phyloP scores from a whole-genome alignment of 1,140 invertebrate genomes.

The Antheraea pernyi region DNA sequence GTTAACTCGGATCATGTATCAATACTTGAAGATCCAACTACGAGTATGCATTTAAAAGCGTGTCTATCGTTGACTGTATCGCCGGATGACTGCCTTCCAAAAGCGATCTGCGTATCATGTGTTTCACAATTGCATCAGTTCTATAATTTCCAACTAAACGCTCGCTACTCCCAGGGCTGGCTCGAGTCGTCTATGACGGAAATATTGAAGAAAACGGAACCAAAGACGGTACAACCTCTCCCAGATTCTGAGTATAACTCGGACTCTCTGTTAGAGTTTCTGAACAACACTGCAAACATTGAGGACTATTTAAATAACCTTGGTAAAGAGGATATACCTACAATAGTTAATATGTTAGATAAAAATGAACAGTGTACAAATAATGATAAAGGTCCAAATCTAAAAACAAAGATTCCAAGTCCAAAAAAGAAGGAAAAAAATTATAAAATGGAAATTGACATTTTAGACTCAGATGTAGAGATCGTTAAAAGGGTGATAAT shows the following conservation, averaged over 20 bases:
- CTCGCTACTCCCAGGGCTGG: slow-evolving; percentile 68
- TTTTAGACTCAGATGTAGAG: slow-evolving; percentile 56
- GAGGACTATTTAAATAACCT: slow-evolving; percentile 71
- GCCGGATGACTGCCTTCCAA: slow-evolving; percentile 53
- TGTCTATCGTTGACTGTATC: slow-evolving; percentile 53
- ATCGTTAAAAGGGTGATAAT: slow-evolving; percentile 57
- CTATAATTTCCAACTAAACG: slow-evolving; percentile 69
- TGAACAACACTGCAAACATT: slow-evolving; percentile 71
- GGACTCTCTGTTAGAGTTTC: slow-evolving; percentile 67
- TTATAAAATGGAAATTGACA: slow-evolving; percentile 53
- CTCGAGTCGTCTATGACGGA: slow-evolving; percentile 57
- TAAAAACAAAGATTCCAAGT: slow-evolving; percentile 47
- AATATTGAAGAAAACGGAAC: slow-evolving; percentile 53
- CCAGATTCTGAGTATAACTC: slow-evolving; percentile 73
- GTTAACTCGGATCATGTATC: slow-evolving; percentile 53
- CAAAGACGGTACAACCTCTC: slow-evolving; percentile 59
- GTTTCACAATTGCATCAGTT: slow-evolving; percentile 60
- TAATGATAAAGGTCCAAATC: slow-evolving; percentile 26
- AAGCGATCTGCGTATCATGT: slow-evolving; percentile 55
- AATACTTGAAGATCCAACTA: slow-evolving; percentile 53
- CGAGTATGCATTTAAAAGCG: slow-evolving; percentile 60
- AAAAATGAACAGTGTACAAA: slow-evolving; percentile 43
- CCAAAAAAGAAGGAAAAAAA: slow-evolving; percentile 56
- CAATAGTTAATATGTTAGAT: slow-evolving; percentile 65
- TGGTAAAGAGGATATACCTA: slow-evolving; percentile 71